These are phyloP conservation scores for Drosophila auraria DNA, from an alignment of 1,140 invertebrate genomes.

Conservation along the genomic window DNA sequence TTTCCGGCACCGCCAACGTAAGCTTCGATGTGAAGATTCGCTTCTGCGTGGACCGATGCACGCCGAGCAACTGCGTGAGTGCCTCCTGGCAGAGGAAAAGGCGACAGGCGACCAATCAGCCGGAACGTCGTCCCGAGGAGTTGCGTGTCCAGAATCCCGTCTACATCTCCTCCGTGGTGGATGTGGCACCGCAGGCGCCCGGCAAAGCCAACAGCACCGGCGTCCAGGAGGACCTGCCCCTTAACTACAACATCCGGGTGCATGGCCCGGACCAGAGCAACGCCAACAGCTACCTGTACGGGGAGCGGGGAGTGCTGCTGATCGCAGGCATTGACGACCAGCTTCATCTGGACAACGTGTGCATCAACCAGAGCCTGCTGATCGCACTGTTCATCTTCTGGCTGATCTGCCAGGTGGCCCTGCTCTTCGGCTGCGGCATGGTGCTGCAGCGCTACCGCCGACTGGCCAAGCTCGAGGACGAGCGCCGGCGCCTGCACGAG, in stretches of 20 bases:
- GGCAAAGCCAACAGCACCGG: conserved; percentile 31
- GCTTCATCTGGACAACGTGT: conserved; percentile 74
- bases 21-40: conserved; percentile 86
- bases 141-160: conserved; percentile 72
- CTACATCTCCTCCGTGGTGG: conserved; percentile 75
- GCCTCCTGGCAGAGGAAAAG: conserved; percentile 43
- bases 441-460: conserved; percentile 78
- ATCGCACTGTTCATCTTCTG: conserved; percentile 82
- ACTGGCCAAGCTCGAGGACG: conserved; percentile 76
- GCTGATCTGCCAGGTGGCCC: conserved; percentile 76
- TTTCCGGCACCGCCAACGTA: conserved; percentile 85
- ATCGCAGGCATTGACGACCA: conserved; percentile 85
- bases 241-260: conserved; percentile 86
- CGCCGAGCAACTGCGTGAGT: conserved; percentile 67
- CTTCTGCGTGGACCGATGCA: conserved; percentile 85
- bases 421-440: conserved; percentile 81
- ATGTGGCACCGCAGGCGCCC: conserved; percentile 39
- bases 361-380: conserved; percentile 79
- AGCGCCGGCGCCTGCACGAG: conserved; percentile 75
- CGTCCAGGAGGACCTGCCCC: conserved; percentile 73
- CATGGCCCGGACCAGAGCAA: conserved; percentile 79
- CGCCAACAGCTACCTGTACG: conserved; percentile 85
- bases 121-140: conserved; percentile 36
- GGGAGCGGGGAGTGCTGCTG: conserved; percentile 85
- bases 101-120: conserved; percentile 33